Base-by-base conservation (phyloP, 2,113 vertebrate species). In the Tyto alba region DNA sequence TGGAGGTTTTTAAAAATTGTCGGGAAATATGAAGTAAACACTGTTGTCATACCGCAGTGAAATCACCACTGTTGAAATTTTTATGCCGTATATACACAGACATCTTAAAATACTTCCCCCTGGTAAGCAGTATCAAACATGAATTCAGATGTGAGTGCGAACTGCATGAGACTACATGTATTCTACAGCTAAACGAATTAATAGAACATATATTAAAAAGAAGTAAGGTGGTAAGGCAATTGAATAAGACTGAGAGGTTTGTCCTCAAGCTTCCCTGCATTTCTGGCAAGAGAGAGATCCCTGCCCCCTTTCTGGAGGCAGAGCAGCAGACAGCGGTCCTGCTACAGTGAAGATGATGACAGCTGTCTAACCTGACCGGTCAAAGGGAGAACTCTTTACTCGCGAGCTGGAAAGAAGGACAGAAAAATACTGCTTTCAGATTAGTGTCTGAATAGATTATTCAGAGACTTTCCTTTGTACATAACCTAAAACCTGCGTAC, bases 401-500 rank as follows among this genome's bases (percentile, higher is more conserved):
- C 5, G 1, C 30, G 47, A 19, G 36, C 10, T 45, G 56, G 8
- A 38, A 43, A 40, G 30, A 55, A 36, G n/a, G n/a, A 47, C 45
- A 20, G 21, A 53, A 77, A 81, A 52, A 30, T 2, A 13, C 43
- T 26, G 96, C 98, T 96, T 97, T 93, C 98, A 97, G 98, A 97
- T 93, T 67, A 84, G 27, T 83, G 95, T 79, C 97, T 95, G 96
- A 98, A 96, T 45, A 90, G 92, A 93, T 91, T 79, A 97, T 90
- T 90, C 83, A 91, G 84, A 97, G 74, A 23, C 85, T 91, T 87
- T 60, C 79, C 94, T 86, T 95, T 85, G 95, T 88, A 96, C 95
- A 94, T 93, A 97, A 98, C 95, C 84, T 76, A 82, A 94, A 97
- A 95, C 95, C 95, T 91, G 91, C 43, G 53, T 84, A 96, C 91